Conservation (phyloP, 2,888 invertebrate genomes). For the Muschampia plurimacula region DNA sequence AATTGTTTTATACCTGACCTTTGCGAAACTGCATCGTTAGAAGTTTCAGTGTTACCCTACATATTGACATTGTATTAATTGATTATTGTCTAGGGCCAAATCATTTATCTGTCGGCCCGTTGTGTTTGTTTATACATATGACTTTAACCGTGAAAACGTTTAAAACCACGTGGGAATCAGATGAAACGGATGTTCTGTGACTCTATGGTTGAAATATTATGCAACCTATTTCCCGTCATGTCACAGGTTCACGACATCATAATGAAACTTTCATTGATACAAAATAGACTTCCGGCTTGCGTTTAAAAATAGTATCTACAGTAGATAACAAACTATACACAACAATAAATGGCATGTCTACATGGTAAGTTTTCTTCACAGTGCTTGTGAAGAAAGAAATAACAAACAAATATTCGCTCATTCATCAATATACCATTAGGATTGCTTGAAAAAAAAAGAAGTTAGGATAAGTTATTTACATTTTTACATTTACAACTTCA, state of each 20-base stretch:
- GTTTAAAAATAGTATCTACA: conserved; percentile 16
- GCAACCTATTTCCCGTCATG: conserved; percentile 8
- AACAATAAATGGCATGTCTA: neutral
- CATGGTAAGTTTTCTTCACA: neutral
- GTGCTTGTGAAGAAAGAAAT: neutral
- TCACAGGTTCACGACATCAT: conserved; percentile 6
- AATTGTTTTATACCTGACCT: conserved; percentile 59
- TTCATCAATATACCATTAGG: neutral
- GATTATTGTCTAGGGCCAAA: conserved; percentile 15
- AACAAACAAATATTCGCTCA: neutral
- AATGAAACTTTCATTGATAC: conserved; percentile 31
- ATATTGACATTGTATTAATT: conserved; percentile 31
- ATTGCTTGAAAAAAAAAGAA: neutral
- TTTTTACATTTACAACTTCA: conserved; percentile 34
- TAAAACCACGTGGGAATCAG: conserved; percentile 15
- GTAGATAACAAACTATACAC: conserved; percentile 15
- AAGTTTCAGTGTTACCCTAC: conserved; percentile 50
- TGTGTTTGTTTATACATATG: conserved; percentile 15
- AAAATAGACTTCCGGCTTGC: conserved; percentile 18
- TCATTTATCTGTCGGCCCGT: neutral
- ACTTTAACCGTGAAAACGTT: conserved; percentile 19
- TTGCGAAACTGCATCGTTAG: conserved; percentile 47
- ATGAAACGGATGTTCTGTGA: conserved; percentile 18
- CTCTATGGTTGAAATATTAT: neutral
- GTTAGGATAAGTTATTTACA: conserved; percentile 23